Conservation (phyloP, 1,140 invertebrate species). For the Pinna nobilis region DNA sequence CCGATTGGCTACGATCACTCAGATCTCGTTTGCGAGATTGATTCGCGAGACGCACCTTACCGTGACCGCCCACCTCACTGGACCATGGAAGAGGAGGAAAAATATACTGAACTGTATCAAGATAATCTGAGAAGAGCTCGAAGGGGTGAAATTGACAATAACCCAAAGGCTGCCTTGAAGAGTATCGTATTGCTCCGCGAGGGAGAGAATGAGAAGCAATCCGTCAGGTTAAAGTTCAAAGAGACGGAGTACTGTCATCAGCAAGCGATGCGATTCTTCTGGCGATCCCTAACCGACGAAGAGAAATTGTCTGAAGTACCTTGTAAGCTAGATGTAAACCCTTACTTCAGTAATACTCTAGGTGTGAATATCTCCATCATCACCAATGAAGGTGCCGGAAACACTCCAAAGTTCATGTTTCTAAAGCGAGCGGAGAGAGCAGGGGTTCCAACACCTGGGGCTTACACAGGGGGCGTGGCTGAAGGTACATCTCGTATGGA, state of each 20-base stretch:
- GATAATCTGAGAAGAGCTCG: not conserved
- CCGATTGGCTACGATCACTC: constrained; percentile 38
- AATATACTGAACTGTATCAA: constrained; percentile 12
- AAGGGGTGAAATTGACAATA: constrained; percentile 36
- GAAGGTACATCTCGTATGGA: constrained; percentile 39
- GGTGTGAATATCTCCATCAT: constrained; percentile 44
- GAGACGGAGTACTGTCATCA: constrained; percentile 42
- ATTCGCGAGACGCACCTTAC: constrained; percentile 33
- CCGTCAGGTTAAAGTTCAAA: constrained; percentile 21
- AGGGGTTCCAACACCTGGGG: constrained; percentile 32
- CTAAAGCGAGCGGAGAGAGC: constrained; percentile 21
- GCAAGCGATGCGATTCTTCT: constrained; percentile 40
- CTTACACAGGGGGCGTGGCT: constrained; percentile 41
- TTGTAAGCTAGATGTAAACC: constrained; percentile 26
- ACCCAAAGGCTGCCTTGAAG: constrained; percentile 35
- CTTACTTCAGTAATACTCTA: constrained; percentile 42
- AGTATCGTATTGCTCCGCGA: constrained; percentile 4
- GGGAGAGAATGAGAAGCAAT: constrained; percentile 38
- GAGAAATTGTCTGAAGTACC: constrained; percentile 21
- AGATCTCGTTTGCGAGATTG: constrained; percentile 28
- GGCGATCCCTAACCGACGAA: constrained; percentile 14
- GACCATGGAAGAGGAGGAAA: not conserved
- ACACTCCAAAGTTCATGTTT: constrained; percentile 43
- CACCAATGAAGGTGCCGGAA: constrained; percentile 39
- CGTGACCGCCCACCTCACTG: constrained; percentile 20